Base-by-base conservation (phyloP, 37 sponge, comb jelly and placozoan species). In the Ephydatia muelleri region DNA sequence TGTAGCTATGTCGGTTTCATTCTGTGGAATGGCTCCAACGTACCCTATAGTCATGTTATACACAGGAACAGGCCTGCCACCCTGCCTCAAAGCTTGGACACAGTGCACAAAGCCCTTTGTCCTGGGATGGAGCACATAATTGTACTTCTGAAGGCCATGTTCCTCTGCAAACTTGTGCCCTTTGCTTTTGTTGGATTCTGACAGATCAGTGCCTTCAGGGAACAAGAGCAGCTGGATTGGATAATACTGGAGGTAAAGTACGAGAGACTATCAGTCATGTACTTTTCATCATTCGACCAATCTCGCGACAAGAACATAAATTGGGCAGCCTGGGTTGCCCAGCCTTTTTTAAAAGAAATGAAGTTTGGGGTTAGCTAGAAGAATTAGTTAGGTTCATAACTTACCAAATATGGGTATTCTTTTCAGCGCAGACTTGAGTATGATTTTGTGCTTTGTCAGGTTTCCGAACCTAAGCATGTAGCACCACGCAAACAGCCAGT, bases 171-270 rank as follows among this genome's bases (percentile, higher is more conserved):
- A 97, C 2, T 67, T 35, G 27, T 93, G 83, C 14, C 87, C 83
- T 66, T 85, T 91, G 28, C 31, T 73, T 49, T 85, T 91, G 68
- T 91, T 92, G 34, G 68, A 68, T 0, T 72, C 37, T 67, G 91
- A 90, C 38, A 90, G 87, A 82, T 97, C 94, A 29, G 98, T 95
- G 14, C 98, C 98, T 78, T 97, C 98, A 0, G 98, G 98, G 65
- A 97, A 97, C 57, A 97, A 16, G 32, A 97, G 82, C 21, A 97
- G 80, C 75, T 97, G 93, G 31, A 91, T 25, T 3, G 96, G 96
- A 49, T 87, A 90, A 25, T 79, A 36, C 21, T 68, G 76, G 82
- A 67, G 22, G 65, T 78, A 38, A 91, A 91, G 86, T 95, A 93
- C 26, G 69, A 1, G 22, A 91, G 33, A 0, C 40, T 79, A 3